Conservation (phyloP, 2,113 vertebrate genomes). For the Hyla sarda region DNA sequence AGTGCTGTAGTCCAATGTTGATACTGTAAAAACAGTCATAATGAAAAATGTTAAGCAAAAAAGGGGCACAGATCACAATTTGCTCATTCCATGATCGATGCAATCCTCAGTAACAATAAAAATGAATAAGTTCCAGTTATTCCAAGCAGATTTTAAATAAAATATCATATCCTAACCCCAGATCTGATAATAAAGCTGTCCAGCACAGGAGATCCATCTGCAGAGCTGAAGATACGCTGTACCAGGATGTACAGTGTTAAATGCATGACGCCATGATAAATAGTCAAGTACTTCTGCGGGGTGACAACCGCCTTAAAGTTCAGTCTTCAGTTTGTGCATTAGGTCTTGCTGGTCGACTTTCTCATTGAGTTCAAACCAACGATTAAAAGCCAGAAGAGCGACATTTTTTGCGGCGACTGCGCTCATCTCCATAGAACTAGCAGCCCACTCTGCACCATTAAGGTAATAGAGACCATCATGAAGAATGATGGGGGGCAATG, state of each 20-base stretch:
- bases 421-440: constrained; percentile 95
- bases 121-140: neutral
- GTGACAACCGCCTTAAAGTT: constrained; percentile 77
- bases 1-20: neutral
- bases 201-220: neutral
- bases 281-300: neutral
- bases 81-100: neutral
- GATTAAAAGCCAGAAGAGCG: constrained; percentile 92
- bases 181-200: neutral
- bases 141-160: neutral
- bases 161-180: neutral
- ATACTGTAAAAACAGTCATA: neutral
- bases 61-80: neutral
- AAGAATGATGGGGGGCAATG: constrained; percentile 83
- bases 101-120: neutral
- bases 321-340: constrained; percentile 96
- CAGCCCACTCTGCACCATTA: constrained; percentile 90
- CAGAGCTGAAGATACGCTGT: neutral
- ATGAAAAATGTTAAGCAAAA: neutral
- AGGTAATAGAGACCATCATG: constrained; percentile 94
- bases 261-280: constrained; percentile 13
- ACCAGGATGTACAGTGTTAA: constrained; percentile 2
- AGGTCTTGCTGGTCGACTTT: constrained; percentile 97
- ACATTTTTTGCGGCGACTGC: constrained; percentile 94
- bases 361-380: constrained; percentile 90